Evolutionary conservation across 2,113 vertebrate genomes (phyloP), one percentile per base, ranked within the genome.

Genomic region (Myocastor coypus): DNA sequence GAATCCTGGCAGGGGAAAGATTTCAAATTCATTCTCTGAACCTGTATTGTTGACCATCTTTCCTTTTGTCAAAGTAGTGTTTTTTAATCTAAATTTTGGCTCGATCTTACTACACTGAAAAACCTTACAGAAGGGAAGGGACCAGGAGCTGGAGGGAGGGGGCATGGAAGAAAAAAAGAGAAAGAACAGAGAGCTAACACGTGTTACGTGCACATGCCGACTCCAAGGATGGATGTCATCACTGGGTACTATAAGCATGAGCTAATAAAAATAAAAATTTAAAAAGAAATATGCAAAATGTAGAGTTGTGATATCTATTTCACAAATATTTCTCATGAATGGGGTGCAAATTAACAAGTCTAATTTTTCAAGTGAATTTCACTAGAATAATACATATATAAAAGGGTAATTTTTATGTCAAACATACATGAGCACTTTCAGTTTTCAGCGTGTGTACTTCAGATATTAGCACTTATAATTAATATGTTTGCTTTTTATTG

Each of bases 351-450:
- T 93, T 92, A 52, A 52, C 80, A 61, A 86, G 16, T 64, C 63
- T 87, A 26, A 22, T 61, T 92, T 83, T 30, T n/a, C 83, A 94
- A 93, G 73, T 84, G 78, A 96, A 92, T 93, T 96, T 97, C 88
- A 97, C 93, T 92, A 92, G 96, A 92, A 95, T 97, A 95, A 81
- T 97, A 97, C 94, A 92, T 86, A 95, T 86, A 97, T 93, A 95
- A 81, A 87, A 97, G 69, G 93, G 96, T 86, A 96, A 85, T 87
- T 97, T 97, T 97, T 96, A 89, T 83, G 95, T 71, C 12, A 88
- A 92, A 92, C 97, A 91, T 30, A 0, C 80, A 97, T 94, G 87
- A 97, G 64, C 64, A 96, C 82, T 96, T 98, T 96, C 90, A 97
- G 89, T 88, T 93, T 98, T 98, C 68, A 96, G 78, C 90, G 61